Evolutionary conservation across 2,113 vertebrate species (phyloP), one percentile per base, ranked within the genome.

Genomic region (Ptilorrhoa leucosticta): DNA sequence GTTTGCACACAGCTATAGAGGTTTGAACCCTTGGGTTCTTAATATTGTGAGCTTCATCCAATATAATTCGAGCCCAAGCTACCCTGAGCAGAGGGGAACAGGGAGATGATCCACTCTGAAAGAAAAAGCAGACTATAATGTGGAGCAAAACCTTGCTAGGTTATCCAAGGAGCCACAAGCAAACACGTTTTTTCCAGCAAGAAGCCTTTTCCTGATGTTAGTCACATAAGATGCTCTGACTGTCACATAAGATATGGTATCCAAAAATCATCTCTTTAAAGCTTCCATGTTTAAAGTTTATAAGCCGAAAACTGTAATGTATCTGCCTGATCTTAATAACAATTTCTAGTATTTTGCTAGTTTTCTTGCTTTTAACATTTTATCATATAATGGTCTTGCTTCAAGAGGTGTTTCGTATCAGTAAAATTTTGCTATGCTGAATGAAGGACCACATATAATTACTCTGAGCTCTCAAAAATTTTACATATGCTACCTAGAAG

Each of bases 41-140:
- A 72, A 99, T 98, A 86, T 97, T 99, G 97, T 99, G 99, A 80
- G 98, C 99, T 97, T 99, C 99, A 82, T 99, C 99, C 81, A 99
- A 64, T 73, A 99, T 93, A 90, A 99, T 81, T 10, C 99, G 98
- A 66, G 98, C 97, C 99, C 99, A 99, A 79, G 95, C 70, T 40
- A 99, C 94, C 22, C 96, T 98, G 58, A 99, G 94, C 27, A 99
- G 98, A 75, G 99, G 98, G 45, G 98, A 96, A 96, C 98, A 93
- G 75, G 90, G 64, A 31, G 90, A 66, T 2, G 97, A 83, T 82
- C 93, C 89, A 15, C 57, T 84, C 97, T 98, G 89, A 66, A 97
- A 93, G 73, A 83, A 78, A 91, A 91, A 66, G 39, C 14, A 95
- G 60, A 66, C 10, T n/a, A 31, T 28, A 75, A 72, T 10, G 11